phyloP scores from a whole-genome alignment of 2,113 vertebrate species.

The Dipodomys merriami region DNA sequence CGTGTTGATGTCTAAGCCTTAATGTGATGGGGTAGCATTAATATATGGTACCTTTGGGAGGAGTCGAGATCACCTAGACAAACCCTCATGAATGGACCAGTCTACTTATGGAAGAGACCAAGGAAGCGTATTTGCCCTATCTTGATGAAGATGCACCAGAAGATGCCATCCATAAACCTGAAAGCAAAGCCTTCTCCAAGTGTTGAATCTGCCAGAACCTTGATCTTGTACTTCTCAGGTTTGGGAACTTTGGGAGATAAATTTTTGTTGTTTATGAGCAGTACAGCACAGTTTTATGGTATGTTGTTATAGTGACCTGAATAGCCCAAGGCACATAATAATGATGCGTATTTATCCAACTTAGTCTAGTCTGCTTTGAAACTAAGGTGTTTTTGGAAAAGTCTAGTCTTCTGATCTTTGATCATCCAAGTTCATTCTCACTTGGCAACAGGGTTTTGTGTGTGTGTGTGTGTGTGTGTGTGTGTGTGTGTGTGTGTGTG shows the following conservation, averaged over 20 bases:
- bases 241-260: not conserved
- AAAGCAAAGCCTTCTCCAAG: not conserved
- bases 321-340: not conserved
- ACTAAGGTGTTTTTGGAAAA: not conserved
- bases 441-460: not conserved
- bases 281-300: not conserved
- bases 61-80: not conserved
- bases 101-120: not conserved
- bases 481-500: not conserved
- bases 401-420: not conserved
- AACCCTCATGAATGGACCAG: not conserved
- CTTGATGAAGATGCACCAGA: not conserved
- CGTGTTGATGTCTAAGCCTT: not conserved
- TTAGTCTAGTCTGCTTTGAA: conserved; percentile 1
- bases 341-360: not conserved
- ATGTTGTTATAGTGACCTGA: not conserved
- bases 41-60: not conserved
- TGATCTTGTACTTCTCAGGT: not conserved
- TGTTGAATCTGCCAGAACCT: not conserved
- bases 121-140: not conserved
- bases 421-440: not conserved
- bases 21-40: not conserved
- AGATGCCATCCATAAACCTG: too few relatives aligned
- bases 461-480: too few relatives aligned
- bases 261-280: not conserved